Base-by-base conservation (phyloP, 2,797 vertebrate genomes). In the Eleutherodactylus coqui region DNA sequence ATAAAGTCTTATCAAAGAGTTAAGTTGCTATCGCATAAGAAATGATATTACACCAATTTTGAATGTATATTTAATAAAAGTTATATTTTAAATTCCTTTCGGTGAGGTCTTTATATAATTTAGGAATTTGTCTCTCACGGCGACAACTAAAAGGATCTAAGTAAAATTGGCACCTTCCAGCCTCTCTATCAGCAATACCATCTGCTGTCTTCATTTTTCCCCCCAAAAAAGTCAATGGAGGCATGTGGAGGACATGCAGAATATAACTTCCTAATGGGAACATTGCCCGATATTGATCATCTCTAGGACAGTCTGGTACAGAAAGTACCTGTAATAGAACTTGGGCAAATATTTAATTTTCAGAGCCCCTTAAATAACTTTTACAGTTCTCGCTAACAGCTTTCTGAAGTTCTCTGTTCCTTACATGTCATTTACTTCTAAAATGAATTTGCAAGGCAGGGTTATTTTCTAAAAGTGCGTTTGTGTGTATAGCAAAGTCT, bases 391-490 rank as follows among this genome's bases (percentile, higher is more conserved):
- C 10, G 36, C 36, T 34, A 38, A 78, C 51, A 60, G 51, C 34
- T 32, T 79, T 79, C 27, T 67, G 60, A 67, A 16, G 34, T 70
- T 36, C 45, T 69, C 51, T 38, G 36, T 36, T 82, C 70, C 47
- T 81, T 24, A 51, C 47, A 69, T 69, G 43, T 70, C 21, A 70
- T 82, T 82, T 67, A 36, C 29, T 69, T 81, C 41, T 38, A 24
- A 67, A 69, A 51, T 69, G 79, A 67, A 69, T 36, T 49, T 81
- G 21, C 1, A 1, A 69, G 19, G 43, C 60, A 21, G 43, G 27
- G 43, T 47, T 81, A 81, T 64, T 81, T 51, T 81, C 19, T n/a
- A 64, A 45, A 34, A 84, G 41, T 84, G 29, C 41, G 77, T 84
- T 77, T 85, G 75, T 78, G 75, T 55, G 32, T 49, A 21, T 79